Evolutionary conservation across 2,888 invertebrate species (phyloP).

Genomic region (Dicyrtoma fusca): DNA sequence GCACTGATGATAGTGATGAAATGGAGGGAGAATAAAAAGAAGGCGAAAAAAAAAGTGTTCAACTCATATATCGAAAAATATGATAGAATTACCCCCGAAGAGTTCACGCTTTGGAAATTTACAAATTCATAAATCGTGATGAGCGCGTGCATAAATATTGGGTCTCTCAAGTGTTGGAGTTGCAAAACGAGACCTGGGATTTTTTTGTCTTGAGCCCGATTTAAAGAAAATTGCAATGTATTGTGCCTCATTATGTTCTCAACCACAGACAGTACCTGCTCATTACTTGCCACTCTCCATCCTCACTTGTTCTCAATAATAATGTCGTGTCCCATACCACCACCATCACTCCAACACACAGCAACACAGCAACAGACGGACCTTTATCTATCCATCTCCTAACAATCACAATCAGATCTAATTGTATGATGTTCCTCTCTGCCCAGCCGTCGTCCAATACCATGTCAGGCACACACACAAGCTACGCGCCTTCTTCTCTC

Average conservation of each 20-base stretch:
- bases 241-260: background rate
- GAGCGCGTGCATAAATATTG: conserved; percentile 32
- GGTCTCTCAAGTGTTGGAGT: background rate
- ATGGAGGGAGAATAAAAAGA: conserved; percentile 1
- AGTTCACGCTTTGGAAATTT: conserved; percentile 44
- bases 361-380: no score
- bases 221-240: conserved; percentile 30
- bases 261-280: background rate
- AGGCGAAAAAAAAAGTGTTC: background rate
- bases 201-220: conserved; percentile 12
- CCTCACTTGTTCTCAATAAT: background rate
- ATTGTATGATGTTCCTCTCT: no score
- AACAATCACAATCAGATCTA: no score
- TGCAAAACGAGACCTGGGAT: background rate
- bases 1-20: background rate
- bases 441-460: no score
- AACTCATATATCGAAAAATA: conserved; percentile 23
- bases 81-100: conserved; percentile 37
- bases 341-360: no score
- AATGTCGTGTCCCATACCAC: no score
- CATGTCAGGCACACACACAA: no score
- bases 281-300: background rate
- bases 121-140: conserved; percentile 46
- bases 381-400: no score
- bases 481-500: no score